phyloP scores from a whole-genome alignment of 2,888 invertebrate genomes.

The Drosophila sordidula region DNA sequence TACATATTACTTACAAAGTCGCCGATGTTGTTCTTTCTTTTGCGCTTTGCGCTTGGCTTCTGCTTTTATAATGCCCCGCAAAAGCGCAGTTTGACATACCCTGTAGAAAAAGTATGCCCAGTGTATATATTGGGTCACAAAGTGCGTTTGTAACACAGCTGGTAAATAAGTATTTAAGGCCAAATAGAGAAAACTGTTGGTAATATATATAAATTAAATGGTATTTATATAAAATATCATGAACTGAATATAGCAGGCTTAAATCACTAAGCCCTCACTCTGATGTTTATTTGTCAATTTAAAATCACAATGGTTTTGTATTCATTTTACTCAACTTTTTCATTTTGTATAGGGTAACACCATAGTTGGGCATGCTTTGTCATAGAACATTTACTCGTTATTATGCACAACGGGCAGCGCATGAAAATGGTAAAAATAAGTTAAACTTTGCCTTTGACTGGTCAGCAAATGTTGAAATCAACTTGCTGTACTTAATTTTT shows the following conservation, averaged over 20 bases:
- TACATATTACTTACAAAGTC: slow-evolving; percentile 79
- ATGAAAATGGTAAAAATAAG: slow-evolving; percentile 60
- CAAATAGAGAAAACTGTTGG: no score
- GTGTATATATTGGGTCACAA: background rate
- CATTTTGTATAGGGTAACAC: slow-evolving; percentile 1
- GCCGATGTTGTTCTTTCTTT: slow-evolving; percentile 56
- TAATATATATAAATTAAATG: background rate
- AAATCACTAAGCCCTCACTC: no score
- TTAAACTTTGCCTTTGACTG: slow-evolving; percentile 37
- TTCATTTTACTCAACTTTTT: background rate
- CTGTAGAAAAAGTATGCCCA: background rate
- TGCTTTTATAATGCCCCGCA: slow-evolving; percentile 49
- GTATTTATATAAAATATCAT: background rate
- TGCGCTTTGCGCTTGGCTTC: slow-evolving; percentile 42
- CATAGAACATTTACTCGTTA: slow-evolving; percentile 34
- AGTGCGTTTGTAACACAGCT: background rate
- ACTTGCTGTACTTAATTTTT: slow-evolving; percentile 60
- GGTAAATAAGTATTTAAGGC: no score
- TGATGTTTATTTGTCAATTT: background rate
- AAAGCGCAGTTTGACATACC: slow-evolving; percentile 58
- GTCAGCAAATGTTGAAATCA: slow-evolving; percentile 67
- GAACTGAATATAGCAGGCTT: no score
- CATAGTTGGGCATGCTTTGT: background rate
- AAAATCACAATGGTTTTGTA: background rate
- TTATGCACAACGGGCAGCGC: slow-evolving; percentile 60